Conservation (phyloP, 2,113 vertebrate genomes). For the Emydura subglobosa region DNA sequence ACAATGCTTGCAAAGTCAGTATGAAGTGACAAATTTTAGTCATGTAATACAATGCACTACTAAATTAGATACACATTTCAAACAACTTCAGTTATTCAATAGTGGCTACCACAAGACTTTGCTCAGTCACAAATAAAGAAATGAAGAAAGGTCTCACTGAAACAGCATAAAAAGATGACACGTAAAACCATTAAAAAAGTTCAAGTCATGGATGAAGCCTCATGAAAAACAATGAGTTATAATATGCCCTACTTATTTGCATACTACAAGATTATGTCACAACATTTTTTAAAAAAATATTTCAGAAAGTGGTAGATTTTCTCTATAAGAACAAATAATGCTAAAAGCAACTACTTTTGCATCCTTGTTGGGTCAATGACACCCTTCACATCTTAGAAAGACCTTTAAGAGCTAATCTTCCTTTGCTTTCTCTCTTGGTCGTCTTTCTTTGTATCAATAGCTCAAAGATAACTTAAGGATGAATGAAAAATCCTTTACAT, state of each 20-base stretch:
- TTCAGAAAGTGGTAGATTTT: background rate
- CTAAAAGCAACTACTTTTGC: background rate
- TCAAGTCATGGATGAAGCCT: background rate
- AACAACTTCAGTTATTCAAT: background rate
- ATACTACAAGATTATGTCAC: background rate
- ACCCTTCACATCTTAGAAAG: background rate
- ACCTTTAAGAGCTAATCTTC: background rate
- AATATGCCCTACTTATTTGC: background rate
- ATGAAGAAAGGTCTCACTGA: background rate
- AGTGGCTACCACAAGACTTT: background rate
- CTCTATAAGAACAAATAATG: background rate
- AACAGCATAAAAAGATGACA: background rate
- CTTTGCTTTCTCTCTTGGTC: too few relatives aligned
- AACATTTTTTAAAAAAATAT: too few relatives aligned
- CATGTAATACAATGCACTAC: background rate
- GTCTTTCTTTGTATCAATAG: background rate
- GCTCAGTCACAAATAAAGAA: background rate
- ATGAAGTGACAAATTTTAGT: background rate
- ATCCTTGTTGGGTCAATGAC: background rate
- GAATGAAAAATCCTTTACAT: background rate
- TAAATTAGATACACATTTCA: background rate
- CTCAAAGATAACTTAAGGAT: background rate
- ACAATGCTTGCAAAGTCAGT: background rate
- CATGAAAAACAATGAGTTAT: background rate
- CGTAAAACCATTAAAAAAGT: background rate